phyloP scores from a whole-genome alignment of 2,888 invertebrate species.

The Schizotus pectinicornis region DNA sequence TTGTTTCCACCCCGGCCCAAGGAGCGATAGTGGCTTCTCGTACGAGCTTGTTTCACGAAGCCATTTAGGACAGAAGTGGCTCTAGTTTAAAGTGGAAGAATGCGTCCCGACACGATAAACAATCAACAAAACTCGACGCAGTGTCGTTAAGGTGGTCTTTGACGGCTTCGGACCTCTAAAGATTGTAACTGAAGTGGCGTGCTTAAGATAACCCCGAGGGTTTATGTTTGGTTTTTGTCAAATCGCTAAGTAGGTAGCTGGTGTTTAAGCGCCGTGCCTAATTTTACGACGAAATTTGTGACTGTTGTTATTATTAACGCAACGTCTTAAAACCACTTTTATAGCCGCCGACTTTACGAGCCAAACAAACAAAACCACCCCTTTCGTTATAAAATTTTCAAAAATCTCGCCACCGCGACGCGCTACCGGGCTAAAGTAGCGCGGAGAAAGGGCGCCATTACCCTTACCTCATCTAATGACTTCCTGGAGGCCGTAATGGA shows the following conservation, averaged over 20 bases:
- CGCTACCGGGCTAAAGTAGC: conserved; percentile 10
- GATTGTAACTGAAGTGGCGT: conserved; percentile 40
- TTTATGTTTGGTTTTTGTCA: conserved; percentile 50
- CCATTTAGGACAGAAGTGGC: conserved; percentile 14
- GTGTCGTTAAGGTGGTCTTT: conserved; percentile 43
- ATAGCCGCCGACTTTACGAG: too few species aligned
- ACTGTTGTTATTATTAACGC: conserved; percentile 1
- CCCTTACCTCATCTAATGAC: conserved; percentile 51
- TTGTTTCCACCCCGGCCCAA: not conserved
- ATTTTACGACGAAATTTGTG: conserved; percentile 12
- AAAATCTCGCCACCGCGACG: conserved; percentile 4
- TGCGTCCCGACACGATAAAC: conserved; percentile 31
- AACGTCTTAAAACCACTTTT: too few species aligned
- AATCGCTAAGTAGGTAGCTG: conserved; percentile 46
- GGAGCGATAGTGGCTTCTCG: not conserved
- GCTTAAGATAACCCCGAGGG: conserved; percentile 47
- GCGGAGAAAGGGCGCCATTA: conserved; percentile 39
- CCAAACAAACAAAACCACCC: too few species aligned
- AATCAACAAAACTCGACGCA: conserved; percentile 22
- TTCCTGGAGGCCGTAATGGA: conserved; percentile 55
- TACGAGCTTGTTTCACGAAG: conserved; percentile 5
- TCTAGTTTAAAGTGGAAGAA: conserved; percentile 24
- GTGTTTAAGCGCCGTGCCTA: conserved; percentile 1
- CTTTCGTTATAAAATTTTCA: not conserved
- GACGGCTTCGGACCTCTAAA: conserved; percentile 33